Conservation (phyloP, 2,888 invertebrate species). For the Orthonevra nobilis region DNA sequence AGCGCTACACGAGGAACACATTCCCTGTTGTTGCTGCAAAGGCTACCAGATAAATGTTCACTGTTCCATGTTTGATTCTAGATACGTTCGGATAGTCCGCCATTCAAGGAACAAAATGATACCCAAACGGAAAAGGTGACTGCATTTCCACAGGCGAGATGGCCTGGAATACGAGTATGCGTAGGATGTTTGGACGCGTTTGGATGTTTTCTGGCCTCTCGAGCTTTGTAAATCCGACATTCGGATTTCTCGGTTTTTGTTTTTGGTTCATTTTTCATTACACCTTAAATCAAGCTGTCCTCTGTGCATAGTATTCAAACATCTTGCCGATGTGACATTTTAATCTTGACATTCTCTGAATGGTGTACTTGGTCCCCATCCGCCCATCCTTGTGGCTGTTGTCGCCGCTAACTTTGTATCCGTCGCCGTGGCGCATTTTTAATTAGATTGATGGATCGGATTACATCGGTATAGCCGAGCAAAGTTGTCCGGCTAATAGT, state of each 20-base stretch:
- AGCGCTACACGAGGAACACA: constrained; percentile 42
- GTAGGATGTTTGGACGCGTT: constrained; percentile 66
- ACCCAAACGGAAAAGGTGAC: constrained; percentile 1
- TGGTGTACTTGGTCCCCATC: constrained; percentile 36
- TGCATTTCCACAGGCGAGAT: constrained; percentile 17
- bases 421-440: constrained; percentile 52
- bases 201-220: constrained; percentile 39
- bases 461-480: constrained; percentile 45
- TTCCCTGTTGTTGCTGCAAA: constrained; percentile 35
- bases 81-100: constrained; percentile 28
- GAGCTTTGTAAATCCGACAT: constrained; percentile 50
- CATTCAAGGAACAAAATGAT: constrained; percentile 29
- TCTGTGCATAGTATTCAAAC: constrained; percentile 55
- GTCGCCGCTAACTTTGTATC: constrained; percentile 34
- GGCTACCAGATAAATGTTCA: constrained; percentile 60
- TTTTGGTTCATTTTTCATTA: constrained; percentile 40
- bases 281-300: constrained; percentile 65
- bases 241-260: constrained; percentile 28
- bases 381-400: constrained; percentile 13
- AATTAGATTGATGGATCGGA: constrained; percentile 72
- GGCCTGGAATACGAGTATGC: constrained; percentile 50
- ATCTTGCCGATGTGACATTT: constrained; percentile 69
- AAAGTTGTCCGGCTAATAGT: background rate
- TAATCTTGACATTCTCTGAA: constrained; percentile 69
- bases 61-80: constrained; percentile 49